Base-by-base conservation (phyloP, 2,888 invertebrate species). In the Pasiphila rectangulata region DNA sequence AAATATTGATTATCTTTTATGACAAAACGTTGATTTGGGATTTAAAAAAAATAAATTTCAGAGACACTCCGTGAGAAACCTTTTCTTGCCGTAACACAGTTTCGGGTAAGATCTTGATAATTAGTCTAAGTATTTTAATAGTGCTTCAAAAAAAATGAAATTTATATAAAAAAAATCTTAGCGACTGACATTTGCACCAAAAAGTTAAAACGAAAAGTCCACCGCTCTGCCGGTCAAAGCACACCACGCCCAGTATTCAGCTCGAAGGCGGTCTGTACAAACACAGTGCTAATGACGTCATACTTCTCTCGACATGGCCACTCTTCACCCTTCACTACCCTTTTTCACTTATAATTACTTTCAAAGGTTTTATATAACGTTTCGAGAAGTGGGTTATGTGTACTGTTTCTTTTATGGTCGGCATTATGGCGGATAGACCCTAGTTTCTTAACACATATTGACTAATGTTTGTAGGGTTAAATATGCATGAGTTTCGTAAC, bases 281-380 rank as follows among this genome's bases (percentile, higher is more conserved):
- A 88, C 86, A 86, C 52, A 60, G 66, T 56, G 57, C 74, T 83
- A 81, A 83, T 87, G 87, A 86, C 86, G 85, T 86, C 86, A 86
- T 67, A 62, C 75, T 73, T 68, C 72, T 76, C 76, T 77, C 79
- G 75, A 80, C 72, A 77, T 77, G 75, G 81, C 80, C 71, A 79
- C 82, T 81, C 73, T 41, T 64, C 73, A 76, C 79, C 76, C 76
- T 77, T 77, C 29, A 40, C 23, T 41, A 42, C 41, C 42, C 47
- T 43, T 44, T 44, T 41, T 34, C 44, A 56, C 46, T 44, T 52
- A 54, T 58, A 61, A 64, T 59, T 61, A 57, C 54, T 53, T 38
- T 47, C 42, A 45, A 46, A 50, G 21, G 21, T 39, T 39, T 42
- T 44, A 36, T 40, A 32, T 44, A 25, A 32, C 12, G 39, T 20